These are phyloP conservation scores for Callaeas wilsoni DNA, from an alignment of 2,113 vertebrate genomes.

Conservation along the genomic window DNA sequence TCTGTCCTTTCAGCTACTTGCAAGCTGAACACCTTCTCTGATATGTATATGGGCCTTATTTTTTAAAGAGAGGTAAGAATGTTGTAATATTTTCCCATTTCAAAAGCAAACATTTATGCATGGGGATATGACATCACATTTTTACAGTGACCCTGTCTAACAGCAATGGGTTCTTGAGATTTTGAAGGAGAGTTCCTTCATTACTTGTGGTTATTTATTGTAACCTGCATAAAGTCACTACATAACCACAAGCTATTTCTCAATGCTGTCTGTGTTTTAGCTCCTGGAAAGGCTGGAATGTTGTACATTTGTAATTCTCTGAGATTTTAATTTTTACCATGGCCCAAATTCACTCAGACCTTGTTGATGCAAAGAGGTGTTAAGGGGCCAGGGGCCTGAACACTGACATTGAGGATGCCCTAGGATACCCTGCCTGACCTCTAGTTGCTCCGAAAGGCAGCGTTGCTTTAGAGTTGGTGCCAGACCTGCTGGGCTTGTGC, in stretches of 20 bases:
- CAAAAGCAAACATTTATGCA: neutral
- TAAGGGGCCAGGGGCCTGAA: neutral
- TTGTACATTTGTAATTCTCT: neutral
- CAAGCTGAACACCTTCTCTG: neutral
- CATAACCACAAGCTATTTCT: neutral
- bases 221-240: neutral
- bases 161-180: neutral
- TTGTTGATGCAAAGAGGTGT: neutral
- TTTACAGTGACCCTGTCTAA: neutral
- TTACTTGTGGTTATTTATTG: neutral
- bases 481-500: neutral
- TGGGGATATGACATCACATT: neutral
- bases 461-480: neutral
- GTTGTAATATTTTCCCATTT: neutral
- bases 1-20: neutral
- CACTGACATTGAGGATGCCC: fast-evolving
- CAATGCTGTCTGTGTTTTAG: neutral
- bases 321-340: neutral
- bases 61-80: neutral
- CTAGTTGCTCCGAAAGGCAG: neutral
- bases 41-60: neutral
- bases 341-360: neutral
- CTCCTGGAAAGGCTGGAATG: neutral
- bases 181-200: neutral
- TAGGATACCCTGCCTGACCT: neutral